Base-by-base conservation (phyloP, 2,797 vertebrate species). In the Hippopotamyrus pictus region DNA sequence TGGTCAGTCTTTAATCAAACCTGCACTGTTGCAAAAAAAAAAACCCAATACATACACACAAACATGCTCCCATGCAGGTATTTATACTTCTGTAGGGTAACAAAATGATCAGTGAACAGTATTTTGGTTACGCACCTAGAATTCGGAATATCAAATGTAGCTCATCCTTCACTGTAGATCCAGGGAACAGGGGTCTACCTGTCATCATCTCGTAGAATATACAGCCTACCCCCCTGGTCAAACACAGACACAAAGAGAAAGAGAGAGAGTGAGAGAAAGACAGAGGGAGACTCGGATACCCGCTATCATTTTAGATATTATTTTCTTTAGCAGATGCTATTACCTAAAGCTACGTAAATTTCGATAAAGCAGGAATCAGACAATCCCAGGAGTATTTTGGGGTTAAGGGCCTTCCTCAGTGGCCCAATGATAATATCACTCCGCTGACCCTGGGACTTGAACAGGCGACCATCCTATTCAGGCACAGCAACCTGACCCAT, bases 191-290 rank as follows among this genome's bases (percentile, higher is more conserved):
- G 88, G 96, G 95, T 88, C 96, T 94, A 90, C 96, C 96, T 5
- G 95, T 95, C 90, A 95, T 94, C 95, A 96, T 96, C 95, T 96
- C 96, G 0, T 95, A 96, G 93, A 96, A 96, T 91, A 96, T 96
- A 90, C 96, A 96, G 90, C 96, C 96, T 86, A 96, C 95, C 88
- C 96, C 96, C 96, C 96, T 96, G 91, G 87, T 53, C 65, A 17
- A 41, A 3, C n/a, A 90, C 37, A 88, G 7, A 76, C 62, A 88
- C 44, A 57, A 1, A 57, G 41, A 29, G 14, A 14, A 12, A 25
- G 14, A 1, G 14, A 0, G 25, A 33, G 57, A 59, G 12, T 17
- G 57, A 41, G 44, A 11, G 46, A 25, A 3, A 29, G 14, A 4
- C 17, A 25, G 11, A 69, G 29, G 14, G 29, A 69, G 65, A 73